These are phyloP conservation scores for Chaetoderma sp. DNA, from an alignment of 2,888 invertebrate genomes.

Conservation along the genomic window DNA sequence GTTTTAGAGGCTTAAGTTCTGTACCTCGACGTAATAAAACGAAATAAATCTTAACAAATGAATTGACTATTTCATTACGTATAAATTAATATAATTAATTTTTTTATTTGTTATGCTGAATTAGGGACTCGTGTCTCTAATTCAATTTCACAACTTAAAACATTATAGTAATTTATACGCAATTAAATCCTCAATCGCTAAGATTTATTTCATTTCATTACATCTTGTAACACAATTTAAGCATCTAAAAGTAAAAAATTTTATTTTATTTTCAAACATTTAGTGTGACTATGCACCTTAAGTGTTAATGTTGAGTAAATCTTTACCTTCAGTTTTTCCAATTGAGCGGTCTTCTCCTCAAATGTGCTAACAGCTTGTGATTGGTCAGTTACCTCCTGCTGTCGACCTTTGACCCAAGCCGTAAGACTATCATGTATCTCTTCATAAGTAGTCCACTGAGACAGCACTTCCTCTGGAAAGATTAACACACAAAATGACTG, in stretches of 20 bases:
- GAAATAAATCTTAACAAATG: no score
- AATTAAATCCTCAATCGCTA: no score
- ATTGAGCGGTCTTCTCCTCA: constrained; percentile 83
- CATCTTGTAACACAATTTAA: not conserved
- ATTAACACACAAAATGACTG: not conserved
- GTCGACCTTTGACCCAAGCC: constrained; percentile 87
- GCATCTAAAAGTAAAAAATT: not conserved
- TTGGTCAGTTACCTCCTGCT: constrained; percentile 88
- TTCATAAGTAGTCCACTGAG: constrained; percentile 86
- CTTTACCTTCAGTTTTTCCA: constrained; percentile 78
- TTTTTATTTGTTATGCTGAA: no score
- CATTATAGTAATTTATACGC: no score
- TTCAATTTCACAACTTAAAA: no score
- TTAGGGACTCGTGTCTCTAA: no score
- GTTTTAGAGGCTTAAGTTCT: no score
- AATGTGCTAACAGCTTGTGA: constrained; percentile 84
- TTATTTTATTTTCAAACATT: not conserved
- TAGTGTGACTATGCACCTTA: no score
- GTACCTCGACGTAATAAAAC: no score
- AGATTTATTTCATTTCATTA: not conserved
- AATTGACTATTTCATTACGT: no score
- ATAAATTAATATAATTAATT: no score
- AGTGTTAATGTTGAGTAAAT: no score
- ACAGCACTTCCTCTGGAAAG: constrained; percentile 76
- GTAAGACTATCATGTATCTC: constrained; percentile 82